Evolutionary conservation across 2,888 invertebrate genomes (phyloP).

Genomic region (Eumerus sabulonum): DNA sequence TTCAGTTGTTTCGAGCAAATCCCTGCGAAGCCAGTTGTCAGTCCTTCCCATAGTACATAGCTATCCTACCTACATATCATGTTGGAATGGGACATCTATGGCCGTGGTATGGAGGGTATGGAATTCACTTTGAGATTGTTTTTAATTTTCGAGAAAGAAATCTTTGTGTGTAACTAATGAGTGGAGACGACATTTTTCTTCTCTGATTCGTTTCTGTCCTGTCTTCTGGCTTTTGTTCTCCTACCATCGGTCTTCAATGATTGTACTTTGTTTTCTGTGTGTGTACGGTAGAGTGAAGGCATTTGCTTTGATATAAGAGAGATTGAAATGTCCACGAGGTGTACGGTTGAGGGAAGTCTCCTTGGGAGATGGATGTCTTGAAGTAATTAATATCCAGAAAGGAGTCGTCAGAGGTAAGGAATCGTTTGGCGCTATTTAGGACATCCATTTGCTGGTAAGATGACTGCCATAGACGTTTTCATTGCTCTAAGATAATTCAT

Average conservation of each 20-base stretch:
- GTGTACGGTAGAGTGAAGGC: too few species aligned
- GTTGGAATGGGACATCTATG: conserved; percentile 16
- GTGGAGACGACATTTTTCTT: conserved; percentile 25
- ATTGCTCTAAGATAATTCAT: too few species aligned
- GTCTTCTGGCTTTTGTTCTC: conserved; percentile 1
- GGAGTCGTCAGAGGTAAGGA: not conserved
- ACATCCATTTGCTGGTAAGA: too few species aligned
- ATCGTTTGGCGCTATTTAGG: too few species aligned
- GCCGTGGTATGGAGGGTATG: too few species aligned
- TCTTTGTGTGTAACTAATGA: conserved; percentile 49
- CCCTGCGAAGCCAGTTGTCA: conserved; percentile 60
- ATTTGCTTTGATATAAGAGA: conserved; percentile 40
- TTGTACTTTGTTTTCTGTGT: too few species aligned
- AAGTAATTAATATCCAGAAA: not conserved
- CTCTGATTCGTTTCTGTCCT: not conserved
- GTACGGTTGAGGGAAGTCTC: conserved; percentile 4
- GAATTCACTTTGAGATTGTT: conserved; percentile 61
- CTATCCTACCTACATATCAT: conserved; percentile 1
- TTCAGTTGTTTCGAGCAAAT: conserved; percentile 60
- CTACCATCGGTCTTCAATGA: too few species aligned
- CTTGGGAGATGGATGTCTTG: not conserved
- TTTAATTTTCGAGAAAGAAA: conserved; percentile 60
- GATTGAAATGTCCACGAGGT: conserved; percentile 26
- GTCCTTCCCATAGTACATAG: conserved; percentile 46
- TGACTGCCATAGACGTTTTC: too few species aligned